Conservation (phyloP, 1,140 invertebrate genomes). For the Patella vulgata region DNA sequence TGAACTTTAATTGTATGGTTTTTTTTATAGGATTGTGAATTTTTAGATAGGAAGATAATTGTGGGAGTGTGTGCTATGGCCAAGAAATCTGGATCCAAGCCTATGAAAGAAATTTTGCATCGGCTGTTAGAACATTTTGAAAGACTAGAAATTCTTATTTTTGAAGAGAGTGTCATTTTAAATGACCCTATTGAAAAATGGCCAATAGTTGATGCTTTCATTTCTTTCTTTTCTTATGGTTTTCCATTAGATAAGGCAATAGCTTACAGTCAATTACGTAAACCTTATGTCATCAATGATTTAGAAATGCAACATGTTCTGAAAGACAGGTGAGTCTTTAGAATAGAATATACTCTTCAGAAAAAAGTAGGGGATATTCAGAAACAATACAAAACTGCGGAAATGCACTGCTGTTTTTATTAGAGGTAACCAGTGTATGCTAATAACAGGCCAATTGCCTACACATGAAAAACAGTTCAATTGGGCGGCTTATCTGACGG, state of each 20-base stretch:
- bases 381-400: too few relatives aligned
- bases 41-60: constrained; percentile 70
- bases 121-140: constrained; percentile 94
- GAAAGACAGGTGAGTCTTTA: constrained; percentile 75
- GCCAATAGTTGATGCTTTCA: constrained; percentile 97
- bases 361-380: too few relatives aligned
- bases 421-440: too few relatives aligned
- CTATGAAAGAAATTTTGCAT: constrained; percentile 97
- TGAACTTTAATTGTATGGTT: too few relatives aligned
- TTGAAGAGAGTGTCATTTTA: constrained; percentile 85
- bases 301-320: constrained; percentile 98
- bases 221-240: constrained; percentile 98
- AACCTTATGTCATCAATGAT: constrained; percentile 98
- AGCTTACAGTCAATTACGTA: constrained; percentile 90
- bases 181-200: constrained; percentile 96
- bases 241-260: constrained; percentile 99
- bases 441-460: too few relatives aligned
- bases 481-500: too few relatives aligned
- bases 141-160: constrained; percentile 92
- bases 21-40: constrained; percentile 3
- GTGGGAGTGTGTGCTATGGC: constrained; percentile 98
- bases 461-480: too few relatives aligned
- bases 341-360: too few relatives aligned
- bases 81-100: constrained; percentile 98
- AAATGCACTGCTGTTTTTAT: too few relatives aligned